These are phyloP conservation scores for Notospermus geniculatus DNA, from an alignment of 1,140 invertebrate genomes.

Conservation along the genomic window DNA sequence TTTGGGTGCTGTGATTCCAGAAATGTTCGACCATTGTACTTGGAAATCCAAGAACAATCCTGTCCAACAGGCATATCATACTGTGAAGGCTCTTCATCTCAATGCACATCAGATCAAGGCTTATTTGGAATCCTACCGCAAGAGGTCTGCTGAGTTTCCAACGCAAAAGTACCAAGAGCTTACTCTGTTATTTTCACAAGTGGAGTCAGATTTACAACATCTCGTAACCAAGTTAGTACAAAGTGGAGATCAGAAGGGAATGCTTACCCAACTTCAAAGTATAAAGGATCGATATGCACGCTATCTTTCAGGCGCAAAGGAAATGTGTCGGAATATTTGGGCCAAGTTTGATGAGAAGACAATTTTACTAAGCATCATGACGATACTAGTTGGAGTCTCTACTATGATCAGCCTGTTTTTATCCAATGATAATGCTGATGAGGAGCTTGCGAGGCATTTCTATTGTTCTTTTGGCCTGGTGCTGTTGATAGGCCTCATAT, in stretches of 20 bases:
- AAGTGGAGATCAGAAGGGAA: constrained; percentile 22
- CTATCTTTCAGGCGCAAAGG: constrained; percentile 36
- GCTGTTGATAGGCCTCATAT: background rate
- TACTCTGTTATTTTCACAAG: constrained; percentile 25
- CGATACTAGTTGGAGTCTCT: constrained; percentile 19
- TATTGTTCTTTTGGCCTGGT: background rate
- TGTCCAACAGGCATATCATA: constrained; percentile 53
- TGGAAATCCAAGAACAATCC: constrained; percentile 54
- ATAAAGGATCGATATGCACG: constrained; percentile 33
- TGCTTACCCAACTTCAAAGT: constrained; percentile 24
- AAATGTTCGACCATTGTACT: constrained; percentile 59
- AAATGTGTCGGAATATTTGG: constrained; percentile 46
- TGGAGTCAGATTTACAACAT: constrained; percentile 36
- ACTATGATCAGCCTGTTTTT: background rate
- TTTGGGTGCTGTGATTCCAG: constrained; percentile 76
- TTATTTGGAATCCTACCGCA: constrained; percentile 64
- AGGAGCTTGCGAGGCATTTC: background rate
- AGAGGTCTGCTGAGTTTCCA: constrained; percentile 58
- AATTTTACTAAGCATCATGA: constrained; percentile 41
- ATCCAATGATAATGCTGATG: background rate
- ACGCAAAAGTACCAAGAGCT: constrained; percentile 53
- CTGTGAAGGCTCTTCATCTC: constrained; percentile 59
- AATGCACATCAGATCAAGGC: constrained; percentile 73
- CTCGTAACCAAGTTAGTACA: constrained; percentile 33
- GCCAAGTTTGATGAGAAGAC: constrained; percentile 49